Base-by-base conservation (phyloP, 1,140 invertebrate species). In the Drosophila takahashii region DNA sequence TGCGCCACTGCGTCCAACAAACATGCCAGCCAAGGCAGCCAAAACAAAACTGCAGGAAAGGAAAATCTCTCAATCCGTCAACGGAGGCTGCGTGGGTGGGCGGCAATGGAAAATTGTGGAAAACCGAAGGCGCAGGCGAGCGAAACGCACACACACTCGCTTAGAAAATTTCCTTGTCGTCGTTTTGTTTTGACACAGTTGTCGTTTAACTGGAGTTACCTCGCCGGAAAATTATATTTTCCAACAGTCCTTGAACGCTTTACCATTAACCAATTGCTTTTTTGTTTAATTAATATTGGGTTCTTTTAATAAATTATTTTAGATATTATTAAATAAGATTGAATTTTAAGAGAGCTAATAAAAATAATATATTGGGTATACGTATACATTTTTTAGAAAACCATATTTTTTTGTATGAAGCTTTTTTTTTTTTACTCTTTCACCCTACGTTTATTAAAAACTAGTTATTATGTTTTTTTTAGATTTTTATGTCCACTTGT, bases 1-100 rank as follows among this genome's bases (percentile, higher is more conserved):
- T 87, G 84, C 84, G 83, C 83, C 84, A 87, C 83, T 87, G 83
- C 83, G 79, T 87, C 83, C 74, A 77, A 75, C 57, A 70, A 50
- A 57, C 67, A 70, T 47, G 77, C 70, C 66, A 70, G 51, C 48
- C 36, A 65, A 50, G 67, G 4, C 47, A 50, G 47, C 47, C 47
- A 34, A 36, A 62, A 58, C 37, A 58, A 58, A 70, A 47, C 22
- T 11, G 54, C 34, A 26, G 65, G 41, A 57, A 71, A 26, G 65
- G 41, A 57, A 71, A 71, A 51, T 72, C 69, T 72, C 69, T 72
- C 69, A 72, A 86, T 81, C 76, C 81, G 83, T 85, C 81, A 85
- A 57, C 84, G 54, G 52, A 58, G 57, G 53, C 80, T 52, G 85
- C 85, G 84, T 89, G 84, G 84, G 84, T 80, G 84, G 84, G 81